These are phyloP conservation scores for Lethenteron reissneri DNA, from an alignment of 2,113 vertebrate genomes.

Conservation along the genomic window DNA sequence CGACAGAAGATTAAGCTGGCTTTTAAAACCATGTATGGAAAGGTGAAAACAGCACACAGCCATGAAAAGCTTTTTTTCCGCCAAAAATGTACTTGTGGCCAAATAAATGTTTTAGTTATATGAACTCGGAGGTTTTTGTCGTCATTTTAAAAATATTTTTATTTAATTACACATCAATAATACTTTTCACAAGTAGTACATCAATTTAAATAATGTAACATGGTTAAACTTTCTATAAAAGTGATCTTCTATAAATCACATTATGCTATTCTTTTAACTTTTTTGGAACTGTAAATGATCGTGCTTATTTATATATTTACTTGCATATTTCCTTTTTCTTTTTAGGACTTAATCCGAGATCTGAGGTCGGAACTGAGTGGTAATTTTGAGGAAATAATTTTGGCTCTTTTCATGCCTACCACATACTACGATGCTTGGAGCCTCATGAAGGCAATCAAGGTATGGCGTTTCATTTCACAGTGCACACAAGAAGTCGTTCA, in stretches of 20 bases:
- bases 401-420: conserved; percentile 38
- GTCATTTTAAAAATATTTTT: background rate
- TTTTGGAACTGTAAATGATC: no score
- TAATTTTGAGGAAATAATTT: conserved; percentile 40
- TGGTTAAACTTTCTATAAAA: no score
- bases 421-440: conserved; percentile 48
- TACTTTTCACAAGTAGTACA: background rate
- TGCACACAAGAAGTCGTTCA: no score
- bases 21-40: conserved; percentile 52
- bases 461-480: conserved; percentile 12
- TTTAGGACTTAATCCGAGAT: conserved; percentile 48
- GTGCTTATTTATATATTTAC: background rate
- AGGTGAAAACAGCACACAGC: conserved; percentile 21
- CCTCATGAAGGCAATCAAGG: conserved; percentile 41
- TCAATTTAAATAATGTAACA: background rate
- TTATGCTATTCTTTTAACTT: no score
- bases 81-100: background rate
- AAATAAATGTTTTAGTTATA: background rate
- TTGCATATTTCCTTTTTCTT: conserved; percentile 12
- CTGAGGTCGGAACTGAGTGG: conserved; percentile 45
- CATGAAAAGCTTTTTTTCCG: background rate
- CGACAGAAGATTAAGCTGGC: conserved; percentile 42
- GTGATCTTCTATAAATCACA: no score
- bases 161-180: background rate
- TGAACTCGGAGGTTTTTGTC: background rate